phyloP scores from a whole-genome alignment of 2,113 vertebrate genomes.

The Nansenia antarctica region DNA sequence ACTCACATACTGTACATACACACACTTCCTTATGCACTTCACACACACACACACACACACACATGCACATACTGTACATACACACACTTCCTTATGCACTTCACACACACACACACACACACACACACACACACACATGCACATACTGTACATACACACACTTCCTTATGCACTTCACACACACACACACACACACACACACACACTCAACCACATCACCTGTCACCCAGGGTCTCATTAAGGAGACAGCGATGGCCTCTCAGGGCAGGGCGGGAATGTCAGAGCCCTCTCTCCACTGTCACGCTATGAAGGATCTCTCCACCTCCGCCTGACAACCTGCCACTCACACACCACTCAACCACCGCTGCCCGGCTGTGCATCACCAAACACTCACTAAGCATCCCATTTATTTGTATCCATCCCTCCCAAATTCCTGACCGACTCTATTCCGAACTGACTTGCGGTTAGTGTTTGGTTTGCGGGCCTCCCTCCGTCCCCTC shows the following conservation, averaged over 20 bases:
- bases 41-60: conserved; percentile 10
- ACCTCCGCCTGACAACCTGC: conserved; percentile 66
- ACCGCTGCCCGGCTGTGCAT: conserved; percentile 56
- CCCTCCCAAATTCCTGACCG: conserved; percentile 14
- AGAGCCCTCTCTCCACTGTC: conserved; percentile 64
- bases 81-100: conserved; percentile 34
- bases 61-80: too few relatives aligned
- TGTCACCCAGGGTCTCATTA: conserved; percentile 72
- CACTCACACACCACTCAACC: conserved; percentile 54
- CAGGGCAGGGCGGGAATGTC: conserved; percentile 63
- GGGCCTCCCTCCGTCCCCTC: not conserved
- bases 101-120: conserved; percentile 13
- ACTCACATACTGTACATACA: too few relatives aligned
- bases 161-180: not conserved
- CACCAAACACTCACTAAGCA: conserved; percentile 64
- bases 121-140: conserved; percentile 5
- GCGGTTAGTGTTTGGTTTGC: not conserved
- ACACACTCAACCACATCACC: conserved; percentile 56
- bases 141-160: conserved; percentile 5
- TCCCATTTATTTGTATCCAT: conserved; percentile 58
- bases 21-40: conserved; percentile 31
- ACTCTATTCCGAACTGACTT: not conserved
- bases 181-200: conserved; percentile 17
- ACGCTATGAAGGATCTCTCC: conserved; percentile 68
- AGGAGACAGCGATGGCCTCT: conserved; percentile 65